Conservation (phyloP, 1,140 invertebrate genomes). For the Sitobion miscanthi region DNA sequence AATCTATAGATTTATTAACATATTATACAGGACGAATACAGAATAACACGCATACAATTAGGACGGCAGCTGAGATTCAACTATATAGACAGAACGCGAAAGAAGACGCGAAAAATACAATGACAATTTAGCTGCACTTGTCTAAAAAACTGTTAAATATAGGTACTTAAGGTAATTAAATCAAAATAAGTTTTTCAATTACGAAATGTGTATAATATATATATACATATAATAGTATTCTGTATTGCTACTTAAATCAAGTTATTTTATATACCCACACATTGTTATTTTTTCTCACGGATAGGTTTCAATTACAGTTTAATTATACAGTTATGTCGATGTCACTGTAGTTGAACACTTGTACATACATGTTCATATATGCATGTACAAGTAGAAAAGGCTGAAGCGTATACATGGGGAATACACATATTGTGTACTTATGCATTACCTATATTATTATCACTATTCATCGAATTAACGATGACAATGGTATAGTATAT, state of each 20-base stretch:
- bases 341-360: not conserved
- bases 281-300: not conserved
- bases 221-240: not conserved
- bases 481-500: not conserved
- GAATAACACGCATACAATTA: not conserved
- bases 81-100: not conserved
- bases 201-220: not conserved
- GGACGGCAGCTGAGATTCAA: not conserved
- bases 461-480: not conserved
- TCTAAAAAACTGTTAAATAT: not conserved
- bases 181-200: not conserved
- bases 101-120: not conserved
- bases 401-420: not conserved
- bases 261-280: not conserved
- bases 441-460: not conserved
- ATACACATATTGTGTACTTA: not conserved
- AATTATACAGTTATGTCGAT: constrained; percentile 22
- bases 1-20: not conserved
- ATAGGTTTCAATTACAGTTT: not conserved
- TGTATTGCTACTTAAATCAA: not conserved
- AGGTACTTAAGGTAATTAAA: not conserved
- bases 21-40: not conserved
- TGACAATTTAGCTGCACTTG: not conserved
- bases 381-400: not conserved
- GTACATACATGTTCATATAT: not conserved